Conservation (phyloP, 2,888 invertebrate genomes). For the Himalopsyche japonica region DNA sequence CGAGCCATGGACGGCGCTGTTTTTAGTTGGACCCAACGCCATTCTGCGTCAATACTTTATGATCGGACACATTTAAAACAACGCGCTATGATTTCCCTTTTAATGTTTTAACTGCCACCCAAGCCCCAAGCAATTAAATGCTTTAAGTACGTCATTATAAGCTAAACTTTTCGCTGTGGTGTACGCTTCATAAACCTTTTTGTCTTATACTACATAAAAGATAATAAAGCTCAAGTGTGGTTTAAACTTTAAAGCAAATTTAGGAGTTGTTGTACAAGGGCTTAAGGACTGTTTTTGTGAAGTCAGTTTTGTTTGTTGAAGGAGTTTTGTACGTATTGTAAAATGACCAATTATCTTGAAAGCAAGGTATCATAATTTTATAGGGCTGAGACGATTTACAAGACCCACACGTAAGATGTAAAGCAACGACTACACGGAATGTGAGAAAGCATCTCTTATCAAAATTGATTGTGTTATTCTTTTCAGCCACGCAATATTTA, state of each 20-base stretch:
- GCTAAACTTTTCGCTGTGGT: background rate
- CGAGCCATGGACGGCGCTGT: background rate
- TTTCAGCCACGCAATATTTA: background rate
- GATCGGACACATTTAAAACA: background rate
- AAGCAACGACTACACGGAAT: background rate
- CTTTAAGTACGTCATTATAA: background rate
- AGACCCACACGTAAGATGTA: constrained; percentile 29
- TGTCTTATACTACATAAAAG: background rate
- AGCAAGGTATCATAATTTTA: constrained; percentile 22
- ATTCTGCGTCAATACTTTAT: background rate
- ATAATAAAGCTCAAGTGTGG: background rate
- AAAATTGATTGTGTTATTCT: background rate
- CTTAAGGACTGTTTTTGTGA: background rate
- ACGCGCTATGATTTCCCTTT: background rate
- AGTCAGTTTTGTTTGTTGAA: background rate
- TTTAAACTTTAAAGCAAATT: background rate
- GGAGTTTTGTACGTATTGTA: background rate
- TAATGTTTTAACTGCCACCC: background rate
- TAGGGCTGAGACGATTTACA: constrained; percentile 28
- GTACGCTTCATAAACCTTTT: background rate
- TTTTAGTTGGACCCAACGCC: background rate
- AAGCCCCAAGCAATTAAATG: background rate
- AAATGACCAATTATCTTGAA: constrained; percentile 32
- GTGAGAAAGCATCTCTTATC: background rate
- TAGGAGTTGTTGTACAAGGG: background rate